Evolutionary conservation across 2,888 invertebrate genomes (phyloP), one percentile per base, ranked within the genome.

Genomic region (Xestia rhomboidea): DNA sequence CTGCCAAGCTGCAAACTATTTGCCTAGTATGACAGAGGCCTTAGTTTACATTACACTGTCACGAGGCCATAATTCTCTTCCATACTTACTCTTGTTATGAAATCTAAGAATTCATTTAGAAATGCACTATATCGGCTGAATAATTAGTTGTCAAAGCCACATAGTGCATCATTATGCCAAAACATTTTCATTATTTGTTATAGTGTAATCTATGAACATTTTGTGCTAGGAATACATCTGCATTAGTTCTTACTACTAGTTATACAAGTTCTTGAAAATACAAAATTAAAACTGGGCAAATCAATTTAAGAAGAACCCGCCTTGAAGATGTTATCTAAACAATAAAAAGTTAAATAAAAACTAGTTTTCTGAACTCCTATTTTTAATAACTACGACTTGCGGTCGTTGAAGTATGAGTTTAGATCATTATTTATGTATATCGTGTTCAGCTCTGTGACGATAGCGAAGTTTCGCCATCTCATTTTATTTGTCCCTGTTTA

Each of bases 101-200:
- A 67, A 63, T 57, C 34, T 73, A 74, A 64, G n/a, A 70, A 78
- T 68, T 69, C 46, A 68, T 73, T 75, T 60, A 71, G 27, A 54
- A 63, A 85, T 75, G 70, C 85, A 84, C 77, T 82, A 69, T 51
- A 69, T 38, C 24, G 73, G 71, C 80, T 76, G 15, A 62, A 46
- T 75, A 21, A 62, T 68, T 76, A 60, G 70, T 68, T 64, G 30
- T 70, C 44, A 67, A 62, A 60, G 67, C 81, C 63, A 67, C 69
- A 8, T 73, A 81, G 70, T 84, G 73, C 77, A 82, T 44, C 30
- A 21, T 64, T 73, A 70, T 66, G 70, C 87, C 84, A 81, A 79
- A 84, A 76, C 18, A 62, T n/a, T n/a, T n/a, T n/a, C n/a, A 34
- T 68, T 8, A 49, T 82, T 64, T 82, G 66, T 82, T 71, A 70